Conservation (phyloP, 2,113 vertebrate species). For the Hymenochirus boettgeri region DNA sequence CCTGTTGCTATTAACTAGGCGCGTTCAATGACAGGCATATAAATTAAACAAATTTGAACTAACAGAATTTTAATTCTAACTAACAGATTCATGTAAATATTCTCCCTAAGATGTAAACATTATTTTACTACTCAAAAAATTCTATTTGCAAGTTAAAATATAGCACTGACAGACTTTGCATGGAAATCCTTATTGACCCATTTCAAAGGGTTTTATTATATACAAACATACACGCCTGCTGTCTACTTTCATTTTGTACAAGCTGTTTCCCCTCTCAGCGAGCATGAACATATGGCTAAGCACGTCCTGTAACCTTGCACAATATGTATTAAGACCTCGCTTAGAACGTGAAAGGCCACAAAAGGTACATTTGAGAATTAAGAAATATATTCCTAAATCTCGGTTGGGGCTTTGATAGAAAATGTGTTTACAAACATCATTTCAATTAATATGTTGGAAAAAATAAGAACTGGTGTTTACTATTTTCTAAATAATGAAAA, state of each 20-base stretch:
- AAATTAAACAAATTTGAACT: no score
- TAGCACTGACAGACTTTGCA: background rate
- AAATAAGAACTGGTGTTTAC: background rate
- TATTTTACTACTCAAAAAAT: no score
- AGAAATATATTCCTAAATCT: background rate
- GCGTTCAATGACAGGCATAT: no score
- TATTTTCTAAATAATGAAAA: slow-evolving; percentile 15
- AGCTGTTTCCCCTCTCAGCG: background rate
- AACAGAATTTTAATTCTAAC: no score
- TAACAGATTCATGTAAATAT: no score
- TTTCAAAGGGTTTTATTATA: background rate
- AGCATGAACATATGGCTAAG: background rate
- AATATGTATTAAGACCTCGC: background rate
- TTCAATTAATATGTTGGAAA: background rate
- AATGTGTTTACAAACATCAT: background rate
- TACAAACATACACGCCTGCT: background rate
- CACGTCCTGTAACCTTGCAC: background rate
- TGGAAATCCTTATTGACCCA: background rate
- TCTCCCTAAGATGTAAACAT: no score
- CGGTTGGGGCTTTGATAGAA: background rate
- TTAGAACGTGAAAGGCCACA: background rate
- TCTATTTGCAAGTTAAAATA: background rate
- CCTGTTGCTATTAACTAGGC: no score
- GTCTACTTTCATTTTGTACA: background rate
- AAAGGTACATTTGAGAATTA: background rate